These are phyloP conservation scores for Ophioderma brevispina DNA, from an alignment of 35 echinoderm and acorn worm genomes.

Conservation along the genomic window DNA sequence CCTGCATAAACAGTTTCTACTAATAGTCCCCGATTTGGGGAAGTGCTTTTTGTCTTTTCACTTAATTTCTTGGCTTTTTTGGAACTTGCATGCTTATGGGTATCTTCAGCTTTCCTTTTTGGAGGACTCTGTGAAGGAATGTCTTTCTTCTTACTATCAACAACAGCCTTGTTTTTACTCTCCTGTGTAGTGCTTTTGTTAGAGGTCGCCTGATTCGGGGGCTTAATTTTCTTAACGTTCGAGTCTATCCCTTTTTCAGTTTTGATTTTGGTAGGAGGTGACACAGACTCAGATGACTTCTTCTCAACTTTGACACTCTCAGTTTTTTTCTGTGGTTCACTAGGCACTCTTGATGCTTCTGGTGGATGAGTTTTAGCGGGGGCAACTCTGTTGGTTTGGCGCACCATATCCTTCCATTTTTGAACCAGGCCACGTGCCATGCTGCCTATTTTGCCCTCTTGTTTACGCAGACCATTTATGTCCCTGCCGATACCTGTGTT, in stretches of 20 bases:
- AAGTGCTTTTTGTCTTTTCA: background rate
- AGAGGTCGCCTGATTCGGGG: too few species aligned
- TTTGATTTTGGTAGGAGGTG: background rate
- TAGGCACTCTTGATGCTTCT: background rate
- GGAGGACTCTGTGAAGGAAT: background rate
- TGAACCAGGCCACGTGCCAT: conserved; percentile 32
- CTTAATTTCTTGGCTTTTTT: background rate
- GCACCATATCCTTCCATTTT: conserved; percentile 60
- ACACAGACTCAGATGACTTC: background rate
- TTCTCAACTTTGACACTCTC: background rate
- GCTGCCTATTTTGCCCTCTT: conserved; percentile 46
- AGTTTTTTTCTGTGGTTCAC: background rate
- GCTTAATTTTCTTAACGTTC: too few species aligned
- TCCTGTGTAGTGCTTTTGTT: too few species aligned
- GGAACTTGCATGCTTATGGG: background rate
- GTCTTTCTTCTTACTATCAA: too few species aligned
- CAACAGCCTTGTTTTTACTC: too few species aligned
- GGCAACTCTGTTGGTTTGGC: background rate
- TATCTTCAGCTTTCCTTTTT: background rate
- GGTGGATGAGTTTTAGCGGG: background rate
- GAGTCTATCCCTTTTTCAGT: background rate
- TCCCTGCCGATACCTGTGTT: conserved; percentile 70
- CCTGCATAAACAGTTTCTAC: background rate
- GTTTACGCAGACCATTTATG: conserved; percentile 56
- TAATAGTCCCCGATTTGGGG: background rate